phyloP scores from a whole-genome alignment of 2,797 vertebrate genomes.

The Tadarida brasiliensis region DNA sequence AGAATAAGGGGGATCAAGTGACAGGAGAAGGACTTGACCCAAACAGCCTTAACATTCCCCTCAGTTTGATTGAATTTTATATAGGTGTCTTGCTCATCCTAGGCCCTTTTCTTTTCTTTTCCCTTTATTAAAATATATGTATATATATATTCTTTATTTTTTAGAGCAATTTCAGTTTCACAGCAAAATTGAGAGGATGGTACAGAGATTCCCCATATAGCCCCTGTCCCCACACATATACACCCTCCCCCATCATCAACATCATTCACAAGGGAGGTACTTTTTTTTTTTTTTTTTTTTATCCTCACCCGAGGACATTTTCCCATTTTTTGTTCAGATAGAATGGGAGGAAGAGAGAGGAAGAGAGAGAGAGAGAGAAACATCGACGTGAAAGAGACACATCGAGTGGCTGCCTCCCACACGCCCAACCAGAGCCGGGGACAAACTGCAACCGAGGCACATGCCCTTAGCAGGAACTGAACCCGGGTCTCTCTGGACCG shows the following conservation, averaged over 20 bases:
- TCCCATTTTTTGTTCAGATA: too few species aligned
- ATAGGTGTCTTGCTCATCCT: not conserved
- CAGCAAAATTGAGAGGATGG: not conserved
- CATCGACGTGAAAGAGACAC: too few species aligned
- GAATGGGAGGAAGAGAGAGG: too few species aligned
- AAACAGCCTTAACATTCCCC: not conserved
- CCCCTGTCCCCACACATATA: not conserved
- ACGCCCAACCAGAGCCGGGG: too few species aligned
- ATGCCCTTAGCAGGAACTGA: too few species aligned
- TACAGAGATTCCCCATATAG: not conserved
- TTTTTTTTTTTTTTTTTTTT: too few species aligned
- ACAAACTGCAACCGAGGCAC: too few species aligned
- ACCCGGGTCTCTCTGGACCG: too few species aligned
- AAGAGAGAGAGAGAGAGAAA: too few species aligned
- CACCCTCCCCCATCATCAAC: too few species aligned
- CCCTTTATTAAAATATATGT: not conserved
- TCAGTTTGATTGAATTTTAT: not conserved
- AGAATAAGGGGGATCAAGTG: not conserved
- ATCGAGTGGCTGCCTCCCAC: too few species aligned
- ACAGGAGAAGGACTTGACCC: rapidly evolving
- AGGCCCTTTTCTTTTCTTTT: rapidly evolving
- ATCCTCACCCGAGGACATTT: too few species aligned
- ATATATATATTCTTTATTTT: not conserved
- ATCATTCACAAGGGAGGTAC: not conserved
- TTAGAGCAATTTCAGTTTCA: not conserved